Evolutionary conservation across 2,888 invertebrate species (phyloP).

Genomic region (Drosophila formosana): DNA sequence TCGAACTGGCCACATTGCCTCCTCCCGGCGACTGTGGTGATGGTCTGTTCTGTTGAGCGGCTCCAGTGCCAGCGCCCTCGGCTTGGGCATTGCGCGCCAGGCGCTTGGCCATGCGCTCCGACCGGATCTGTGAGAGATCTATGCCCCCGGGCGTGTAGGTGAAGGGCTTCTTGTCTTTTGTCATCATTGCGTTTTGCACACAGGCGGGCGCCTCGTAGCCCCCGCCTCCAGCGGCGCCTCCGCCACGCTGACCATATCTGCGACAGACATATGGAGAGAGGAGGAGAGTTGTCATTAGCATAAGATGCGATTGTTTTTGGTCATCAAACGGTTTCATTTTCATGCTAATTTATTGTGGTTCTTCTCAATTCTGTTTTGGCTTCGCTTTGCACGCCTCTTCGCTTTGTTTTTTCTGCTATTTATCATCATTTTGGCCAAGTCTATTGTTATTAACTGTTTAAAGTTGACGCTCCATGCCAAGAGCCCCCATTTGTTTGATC

Average conservation of each 20-base stretch:
- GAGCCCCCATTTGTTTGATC: constrained; percentile 51
- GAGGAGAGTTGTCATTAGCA: constrained; percentile 36
- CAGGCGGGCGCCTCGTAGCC: constrained; percentile 92
- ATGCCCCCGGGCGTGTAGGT: constrained; percentile 98
- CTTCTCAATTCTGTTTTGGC: constrained; percentile 13
- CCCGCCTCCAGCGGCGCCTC: constrained; percentile 66
- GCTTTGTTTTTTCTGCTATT: constrained; percentile 44
- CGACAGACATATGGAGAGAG: neutral
- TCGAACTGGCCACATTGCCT: constrained; percentile 83
- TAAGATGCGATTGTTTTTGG: constrained; percentile 19
- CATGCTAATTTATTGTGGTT: constrained; percentile 55
- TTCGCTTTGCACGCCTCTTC: constrained; percentile 29
- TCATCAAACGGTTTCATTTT: constrained; percentile 42
- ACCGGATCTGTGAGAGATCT: constrained; percentile 95
- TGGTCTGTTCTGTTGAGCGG: constrained; percentile 86
- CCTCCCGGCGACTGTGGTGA: constrained; percentile 79
- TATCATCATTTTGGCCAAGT: constrained; percentile 58
- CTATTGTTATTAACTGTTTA: constrained; percentile 64
- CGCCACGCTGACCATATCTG: constrained; percentile 85
- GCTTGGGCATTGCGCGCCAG: constrained; percentile 89
- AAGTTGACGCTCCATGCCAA: constrained; percentile 37
- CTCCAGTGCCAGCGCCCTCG: constrained; percentile 88
- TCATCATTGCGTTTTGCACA: constrained; percentile 97
- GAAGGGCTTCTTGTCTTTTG: constrained; percentile 97
- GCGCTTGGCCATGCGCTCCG: constrained; percentile 94